These are phyloP conservation scores for Zaprionus vittiger DNA, from an alignment of 1,140 invertebrate genomes.

Conservation along the genomic window DNA sequence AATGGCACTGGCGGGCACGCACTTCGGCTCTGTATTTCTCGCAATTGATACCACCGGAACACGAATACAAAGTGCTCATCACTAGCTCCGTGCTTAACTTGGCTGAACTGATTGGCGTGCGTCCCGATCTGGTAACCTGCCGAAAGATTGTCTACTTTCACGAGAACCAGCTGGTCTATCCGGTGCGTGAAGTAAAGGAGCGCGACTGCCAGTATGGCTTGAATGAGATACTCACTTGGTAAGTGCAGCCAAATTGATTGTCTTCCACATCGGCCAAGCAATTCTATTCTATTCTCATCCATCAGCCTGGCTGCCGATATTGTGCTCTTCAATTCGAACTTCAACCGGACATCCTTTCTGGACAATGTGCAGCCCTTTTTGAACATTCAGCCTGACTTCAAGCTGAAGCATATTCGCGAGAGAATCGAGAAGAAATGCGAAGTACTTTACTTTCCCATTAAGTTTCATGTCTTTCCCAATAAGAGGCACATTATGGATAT, in stretches of 20 bases:
- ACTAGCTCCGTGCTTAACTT: constrained; percentile 90
- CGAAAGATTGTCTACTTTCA: constrained; percentile 92
- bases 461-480: constrained; percentile 83
- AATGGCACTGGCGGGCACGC: constrained; percentile 92
- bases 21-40: constrained; percentile 88
- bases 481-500: constrained; percentile 52
- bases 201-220: constrained; percentile 92
- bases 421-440: constrained; percentile 87
- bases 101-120: constrained; percentile 88
- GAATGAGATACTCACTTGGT: constrained; percentile 91
- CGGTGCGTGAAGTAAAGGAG: constrained; percentile 88
- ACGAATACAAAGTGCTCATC: constrained; percentile 87
- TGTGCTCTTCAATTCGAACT: constrained; percentile 91
- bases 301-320: constrained; percentile 88
- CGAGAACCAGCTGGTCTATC: constrained; percentile 92
- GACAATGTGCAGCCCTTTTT: constrained; percentile 87
- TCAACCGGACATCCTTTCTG: constrained; percentile 89
- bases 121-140: constrained; percentile 87
- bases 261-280: not conserved
- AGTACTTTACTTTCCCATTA: constrained; percentile 89
- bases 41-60: constrained; percentile 86
- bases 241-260: constrained; percentile 37
- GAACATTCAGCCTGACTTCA: constrained; percentile 89
- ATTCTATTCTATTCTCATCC: not conserved
- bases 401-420: constrained; percentile 86